phyloP scores from a whole-genome alignment of 2,113 vertebrate species.

The Anser cygnoides region DNA sequence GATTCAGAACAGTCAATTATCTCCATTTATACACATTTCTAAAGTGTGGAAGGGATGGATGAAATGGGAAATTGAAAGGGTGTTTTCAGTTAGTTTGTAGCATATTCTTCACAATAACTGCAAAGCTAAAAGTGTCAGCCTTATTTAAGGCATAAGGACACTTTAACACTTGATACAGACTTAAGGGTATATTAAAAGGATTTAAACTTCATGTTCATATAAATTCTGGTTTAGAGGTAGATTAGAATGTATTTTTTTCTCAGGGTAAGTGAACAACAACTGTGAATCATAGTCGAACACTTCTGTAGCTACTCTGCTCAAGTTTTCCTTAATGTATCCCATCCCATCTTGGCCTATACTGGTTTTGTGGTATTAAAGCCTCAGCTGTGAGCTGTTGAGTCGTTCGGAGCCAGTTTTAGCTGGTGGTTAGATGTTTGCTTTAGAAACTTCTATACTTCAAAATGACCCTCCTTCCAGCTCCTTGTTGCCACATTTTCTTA shows the following conservation, averaged over 20 bases:
- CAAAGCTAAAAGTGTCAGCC: neutral
- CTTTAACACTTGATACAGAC: neutral
- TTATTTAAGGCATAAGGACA: neutral
- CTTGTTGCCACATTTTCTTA: neutral
- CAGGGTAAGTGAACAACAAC: neutral
- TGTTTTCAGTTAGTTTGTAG: neutral
- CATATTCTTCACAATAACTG: neutral
- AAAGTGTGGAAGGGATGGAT: neutral
- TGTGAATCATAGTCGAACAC: neutral
- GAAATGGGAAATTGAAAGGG: neutral
- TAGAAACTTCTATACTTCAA: neutral
- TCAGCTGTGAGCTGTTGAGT: neutral
- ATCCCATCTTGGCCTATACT: neutral
- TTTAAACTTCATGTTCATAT: neutral
- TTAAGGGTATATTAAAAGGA: neutral
- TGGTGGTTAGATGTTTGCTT: neutral
- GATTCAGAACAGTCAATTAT: neutral
- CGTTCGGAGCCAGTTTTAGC: neutral
- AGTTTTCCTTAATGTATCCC: neutral
- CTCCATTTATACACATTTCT: neutral
- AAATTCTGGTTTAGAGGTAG: neutral
- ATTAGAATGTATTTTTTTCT: neutral
- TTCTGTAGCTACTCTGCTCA: neutral
- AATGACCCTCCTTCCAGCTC: neutral
- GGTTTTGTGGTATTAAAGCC: neutral